Base-by-base conservation (phyloP, 2,797 vertebrate species). In the Lerista edwardsae region DNA sequence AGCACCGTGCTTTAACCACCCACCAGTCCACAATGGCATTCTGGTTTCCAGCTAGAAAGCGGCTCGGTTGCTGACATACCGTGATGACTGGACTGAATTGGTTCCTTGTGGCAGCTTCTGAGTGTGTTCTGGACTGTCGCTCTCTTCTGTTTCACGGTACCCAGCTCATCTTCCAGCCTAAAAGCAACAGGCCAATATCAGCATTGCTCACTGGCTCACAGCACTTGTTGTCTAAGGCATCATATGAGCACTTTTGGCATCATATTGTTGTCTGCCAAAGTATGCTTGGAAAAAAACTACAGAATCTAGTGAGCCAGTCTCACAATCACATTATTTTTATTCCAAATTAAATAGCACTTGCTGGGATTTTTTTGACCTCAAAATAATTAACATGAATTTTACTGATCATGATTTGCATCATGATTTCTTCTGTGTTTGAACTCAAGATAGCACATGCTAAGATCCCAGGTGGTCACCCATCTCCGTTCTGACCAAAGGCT, bases 131-230 rank as follows among this genome's bases (percentile, higher is more conserved):
- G 96, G 80, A 96, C 93, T 0, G 92, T 87, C 6, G 94, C 94
- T 93, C 97, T 91, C 87, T 93, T 98, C 93, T 97, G 98, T 93
- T 98, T 99, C 94, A 98, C 91, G 0, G 94, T 90, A 51, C 93
- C 95, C 82, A 99, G 91, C 19, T 99, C 98, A 31, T 65, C 89
- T 6, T 98, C 97, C 93, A 99, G 82, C 91, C 99, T 99, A 91
- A 19, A 64, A 62, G 41, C 15, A 85, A 84, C 78, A 69, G 12
- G 17, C 27, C 67, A 81, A 87, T 44, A 0, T n/a, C n/a, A 80
- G 6, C 1, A 0, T 65, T 85, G 90, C 55, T 19, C 68, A 12
- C 31, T 36, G 29, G 9, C 14, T 19, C 27, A 25, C 31, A 71
- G 51, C 11, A 19, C 61, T n/a, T 9, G 8, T 34, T 34, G n/a